Evolutionary conservation across 2,113 vertebrate genomes (phyloP).

Genomic region (Genyomyrus donnyi): DNA sequence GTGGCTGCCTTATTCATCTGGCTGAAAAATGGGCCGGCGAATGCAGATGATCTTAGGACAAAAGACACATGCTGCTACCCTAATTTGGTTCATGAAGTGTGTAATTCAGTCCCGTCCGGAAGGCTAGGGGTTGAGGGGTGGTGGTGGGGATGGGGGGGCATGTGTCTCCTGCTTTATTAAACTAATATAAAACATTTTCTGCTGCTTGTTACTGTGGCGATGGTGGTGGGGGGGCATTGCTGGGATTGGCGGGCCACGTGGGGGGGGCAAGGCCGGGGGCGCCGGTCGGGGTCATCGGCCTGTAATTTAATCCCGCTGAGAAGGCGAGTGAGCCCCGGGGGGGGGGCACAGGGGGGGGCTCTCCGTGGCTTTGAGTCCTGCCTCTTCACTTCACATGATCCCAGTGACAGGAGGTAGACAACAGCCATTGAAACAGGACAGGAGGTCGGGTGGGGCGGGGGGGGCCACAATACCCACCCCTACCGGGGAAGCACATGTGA

Average conservation of each 20-base stretch:
- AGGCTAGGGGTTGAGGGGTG: constrained; percentile 34
- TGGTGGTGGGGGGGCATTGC: no score
- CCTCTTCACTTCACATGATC: not conserved
- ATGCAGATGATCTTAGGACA: constrained; percentile 79
- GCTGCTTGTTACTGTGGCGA: no score
- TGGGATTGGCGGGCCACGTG: no score
- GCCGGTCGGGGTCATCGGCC: no score
- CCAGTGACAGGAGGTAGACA: not conserved
- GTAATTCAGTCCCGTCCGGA: constrained; percentile 78
- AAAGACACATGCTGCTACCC: constrained; percentile 72
- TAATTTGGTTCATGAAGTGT: constrained; percentile 92
- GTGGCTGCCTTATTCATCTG: constrained; percentile 73
- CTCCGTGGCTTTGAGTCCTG: not conserved
- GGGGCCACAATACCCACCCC: not conserved
- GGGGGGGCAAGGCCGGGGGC: no score
- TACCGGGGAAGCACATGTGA: not conserved
- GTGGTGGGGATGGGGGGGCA: constrained; percentile 8
- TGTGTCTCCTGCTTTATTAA: no score
- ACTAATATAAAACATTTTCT: no score
- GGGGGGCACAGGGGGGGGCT: not conserved
- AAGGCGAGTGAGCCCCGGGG: no score
- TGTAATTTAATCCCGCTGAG: no score
- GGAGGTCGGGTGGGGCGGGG: not conserved
- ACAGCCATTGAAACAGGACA: not conserved
- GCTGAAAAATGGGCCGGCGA: constrained; percentile 72